Percentiles rank a stretch among this genome's conserved stretches.
phyloP scores from a whole-genome alignment of 1,140 invertebrate species.

The Amphibalanus amphitrite region DNA sequence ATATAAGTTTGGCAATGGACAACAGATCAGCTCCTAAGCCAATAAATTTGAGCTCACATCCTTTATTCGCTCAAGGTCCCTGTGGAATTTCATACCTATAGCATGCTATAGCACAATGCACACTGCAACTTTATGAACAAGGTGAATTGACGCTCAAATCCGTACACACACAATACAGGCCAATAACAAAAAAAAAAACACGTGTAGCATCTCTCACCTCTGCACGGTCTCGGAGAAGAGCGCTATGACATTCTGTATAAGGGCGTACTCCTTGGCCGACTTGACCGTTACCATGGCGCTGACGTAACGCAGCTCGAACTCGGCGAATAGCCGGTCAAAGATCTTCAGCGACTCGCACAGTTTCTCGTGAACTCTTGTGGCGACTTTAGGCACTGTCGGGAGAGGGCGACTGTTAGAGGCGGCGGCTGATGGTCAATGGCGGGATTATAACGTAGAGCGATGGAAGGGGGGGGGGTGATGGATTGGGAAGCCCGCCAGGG shows the following conservation, averaged over 20 bases:
- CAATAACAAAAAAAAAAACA: too few relatives aligned
- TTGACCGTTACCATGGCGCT: constrained; percentile 99
- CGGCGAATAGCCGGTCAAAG: constrained; percentile 83
- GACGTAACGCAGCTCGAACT: constrained; percentile 96
- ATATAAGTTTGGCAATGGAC: too few relatives aligned
- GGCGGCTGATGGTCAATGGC: background rate
- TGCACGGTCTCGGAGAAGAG: constrained; percentile 34
- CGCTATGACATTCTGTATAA: constrained; percentile 88
- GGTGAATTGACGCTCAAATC: too few relatives aligned
- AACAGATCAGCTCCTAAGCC: too few relatives aligned
- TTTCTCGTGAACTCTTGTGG: constrained; percentile 46
- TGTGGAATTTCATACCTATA: too few relatives aligned
- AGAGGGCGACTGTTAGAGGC: background rate
- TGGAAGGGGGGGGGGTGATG: too few relatives aligned
- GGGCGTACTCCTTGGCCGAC: constrained; percentile 85
- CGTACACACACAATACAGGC: too few relatives aligned
- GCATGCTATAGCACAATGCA: too few relatives aligned
- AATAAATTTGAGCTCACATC: too few relatives aligned
- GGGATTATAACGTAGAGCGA: background rate
- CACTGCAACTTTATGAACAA: too few relatives aligned
- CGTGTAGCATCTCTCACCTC: background rate
- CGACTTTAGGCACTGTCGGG: constrained; percentile 35
- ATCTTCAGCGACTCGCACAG: constrained; percentile 73
- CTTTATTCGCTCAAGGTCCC: too few relatives aligned
- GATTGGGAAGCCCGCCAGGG: too few relatives aligned